Evolutionary conservation across 2,797 vertebrate genomes (phyloP).

Genomic region (Dipus sagitta): DNA sequence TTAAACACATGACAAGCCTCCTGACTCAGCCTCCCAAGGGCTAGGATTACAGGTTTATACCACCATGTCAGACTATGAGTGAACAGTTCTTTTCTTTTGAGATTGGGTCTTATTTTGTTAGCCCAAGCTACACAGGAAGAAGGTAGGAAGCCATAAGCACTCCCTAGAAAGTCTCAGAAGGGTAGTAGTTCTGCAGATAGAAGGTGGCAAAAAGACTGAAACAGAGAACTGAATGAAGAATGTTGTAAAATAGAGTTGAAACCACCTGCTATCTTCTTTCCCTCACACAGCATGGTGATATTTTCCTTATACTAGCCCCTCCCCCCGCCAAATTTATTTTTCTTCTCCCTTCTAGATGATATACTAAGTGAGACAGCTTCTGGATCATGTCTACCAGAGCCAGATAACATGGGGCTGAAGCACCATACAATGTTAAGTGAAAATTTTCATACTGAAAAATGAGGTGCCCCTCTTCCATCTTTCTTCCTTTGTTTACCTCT

Average conservation of each 20-base stretch:
- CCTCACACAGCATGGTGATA: background rate
- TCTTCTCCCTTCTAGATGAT: background rate
- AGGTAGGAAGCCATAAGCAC: background rate
- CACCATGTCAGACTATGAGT: too few relatives aligned
- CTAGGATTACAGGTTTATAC: too few relatives aligned
- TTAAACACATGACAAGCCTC: too few relatives aligned
- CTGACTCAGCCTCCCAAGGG: too few relatives aligned
- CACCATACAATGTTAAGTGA: constrained; percentile 8
- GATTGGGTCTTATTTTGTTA: too few relatives aligned
- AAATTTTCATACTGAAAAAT: constrained; percentile 24
- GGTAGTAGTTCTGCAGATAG: background rate
- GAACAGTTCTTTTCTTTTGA: too few relatives aligned
- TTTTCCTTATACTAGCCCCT: background rate
- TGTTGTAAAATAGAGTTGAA: background rate
- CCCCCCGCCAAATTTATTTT: background rate
- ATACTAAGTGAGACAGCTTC: background rate
- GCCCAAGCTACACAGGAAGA: background rate
- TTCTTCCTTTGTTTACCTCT: background rate
- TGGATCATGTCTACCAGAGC: background rate
- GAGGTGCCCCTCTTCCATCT: background rate
- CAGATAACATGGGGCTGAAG: background rate
- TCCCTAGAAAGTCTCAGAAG: constrained; percentile 32
- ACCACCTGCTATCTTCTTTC: background rate
- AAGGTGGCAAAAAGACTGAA: background rate
- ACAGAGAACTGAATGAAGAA: background rate